Percentiles rank a stretch among this genome's conserved stretches.
Conservation (phyloP, 2,888 invertebrate species). For the Trichogramma dendrolimi region DNA sequence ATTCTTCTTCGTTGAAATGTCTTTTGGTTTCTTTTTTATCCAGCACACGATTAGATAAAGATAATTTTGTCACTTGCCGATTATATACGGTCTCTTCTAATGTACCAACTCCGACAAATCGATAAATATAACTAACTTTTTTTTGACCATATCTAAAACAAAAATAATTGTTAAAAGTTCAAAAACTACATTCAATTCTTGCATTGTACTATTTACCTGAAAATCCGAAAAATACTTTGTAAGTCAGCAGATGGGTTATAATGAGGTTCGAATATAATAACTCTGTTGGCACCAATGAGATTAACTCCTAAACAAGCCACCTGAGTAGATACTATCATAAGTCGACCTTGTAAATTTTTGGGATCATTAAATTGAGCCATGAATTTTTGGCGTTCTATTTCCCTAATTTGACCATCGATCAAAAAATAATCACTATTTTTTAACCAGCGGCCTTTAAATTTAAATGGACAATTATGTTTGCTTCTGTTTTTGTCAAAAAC, state of each 20-base stretch:
- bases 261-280: constrained; percentile 66
- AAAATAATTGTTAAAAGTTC: not conserved
- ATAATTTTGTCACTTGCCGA: constrained; percentile 90
- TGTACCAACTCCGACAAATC: constrained; percentile 87
- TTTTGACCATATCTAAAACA: constrained; percentile 78
- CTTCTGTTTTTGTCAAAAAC: not conserved
- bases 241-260: constrained; percentile 70
- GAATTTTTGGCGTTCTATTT: constrained; percentile 1
- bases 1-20: constrained; percentile 87
- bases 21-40: constrained; percentile 95
- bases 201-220: constrained; percentile 8
- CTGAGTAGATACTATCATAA: constrained; percentile 47
- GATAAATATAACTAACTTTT: constrained; percentile 92
- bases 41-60: constrained; percentile 87
- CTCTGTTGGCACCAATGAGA: constrained; percentile 61
- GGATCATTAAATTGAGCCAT: constrained; percentile 19
- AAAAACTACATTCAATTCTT: not conserved
- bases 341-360: constrained; percentile 12
- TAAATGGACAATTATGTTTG: constrained; percentile 4
- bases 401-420: constrained; percentile 6
- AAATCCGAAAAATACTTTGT: constrained; percentile 36
- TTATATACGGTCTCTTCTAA: constrained; percentile 98
- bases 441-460: constrained; percentile 19
- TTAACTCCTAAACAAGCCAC: constrained; percentile 67
- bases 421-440: constrained; percentile 14